Evolutionary conservation across 2,113 vertebrate genomes (phyloP), one percentile per base, ranked within the genome.

Genomic region (Hippocampus abdominalis): DNA sequence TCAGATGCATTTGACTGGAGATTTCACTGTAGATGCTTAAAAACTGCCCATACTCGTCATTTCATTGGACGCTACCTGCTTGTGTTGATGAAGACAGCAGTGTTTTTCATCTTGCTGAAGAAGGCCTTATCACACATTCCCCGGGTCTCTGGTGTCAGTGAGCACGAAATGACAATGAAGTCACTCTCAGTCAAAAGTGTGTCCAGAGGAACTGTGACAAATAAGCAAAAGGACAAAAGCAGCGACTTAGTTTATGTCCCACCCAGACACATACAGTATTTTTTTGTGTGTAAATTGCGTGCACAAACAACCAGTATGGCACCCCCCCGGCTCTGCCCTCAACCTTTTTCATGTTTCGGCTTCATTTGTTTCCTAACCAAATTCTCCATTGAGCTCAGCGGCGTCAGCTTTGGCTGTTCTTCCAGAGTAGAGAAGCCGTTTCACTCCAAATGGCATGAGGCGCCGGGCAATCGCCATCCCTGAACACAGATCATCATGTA

Each of bases 401-500:
- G 92, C 86, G 1, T 90, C 9, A 0, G 88, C 69, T 71, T 92
- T 93, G 36, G 86, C 81, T 16, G 86, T 82, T 76, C 90, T 86
- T 63, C 93, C 93, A 11, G 90, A 87, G 72, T 94, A 94, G 21
- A 94, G 80, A 57, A 94, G 84, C 67, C 86, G 88, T 74, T 91
- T 92, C 60, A 94, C 91, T 57, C 93, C 93, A 42, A 94, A 94
- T 0, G 94, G 90, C 77, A 91, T 87, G 59, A 94, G 82, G 40
- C 92, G 87, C 42, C 61, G 80, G 56, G 91, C 90, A 39, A 94
- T 92, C 53, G 92, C 93, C 87, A 92, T 78, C 56, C 93, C 94
- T 94, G 59, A 65, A 80, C 23, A 72, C 23, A 67, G 66, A 57
- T 10, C 3, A 46, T 64, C 6, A 46, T 3, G 1, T 23, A 1